Evolutionary conservation across 2,113 vertebrate genomes (phyloP).

Genomic region (Thomomys bottae): DNA sequence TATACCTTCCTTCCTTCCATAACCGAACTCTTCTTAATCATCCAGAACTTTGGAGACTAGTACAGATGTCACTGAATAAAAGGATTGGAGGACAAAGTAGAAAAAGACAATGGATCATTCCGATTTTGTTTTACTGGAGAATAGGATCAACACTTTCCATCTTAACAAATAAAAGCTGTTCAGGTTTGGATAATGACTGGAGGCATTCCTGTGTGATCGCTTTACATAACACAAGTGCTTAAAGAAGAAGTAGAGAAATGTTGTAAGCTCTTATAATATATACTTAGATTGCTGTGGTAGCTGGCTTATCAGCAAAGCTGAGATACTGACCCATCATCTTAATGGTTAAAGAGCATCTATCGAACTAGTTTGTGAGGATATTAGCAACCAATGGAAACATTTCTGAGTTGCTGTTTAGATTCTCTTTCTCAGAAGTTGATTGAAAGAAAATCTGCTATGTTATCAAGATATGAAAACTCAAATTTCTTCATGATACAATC

Average conservation of each 20-base stretch:
- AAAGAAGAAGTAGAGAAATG: slow-evolving; percentile 52
- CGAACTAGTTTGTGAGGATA: not conserved
- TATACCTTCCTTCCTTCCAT: not conserved
- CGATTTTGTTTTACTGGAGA: slow-evolving; percentile 16
- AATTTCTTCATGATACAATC: not conserved
- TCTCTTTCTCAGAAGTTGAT: not conserved
- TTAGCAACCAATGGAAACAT: not conserved
- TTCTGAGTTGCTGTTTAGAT: not conserved
- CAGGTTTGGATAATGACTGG: slow-evolving; percentile 19
- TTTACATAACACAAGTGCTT: slow-evolving; percentile 39
- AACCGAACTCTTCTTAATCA: not conserved
- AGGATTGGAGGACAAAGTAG: not conserved
- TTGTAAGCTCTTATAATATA: slow-evolving; percentile 5
- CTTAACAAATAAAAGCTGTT: slow-evolving; percentile 36
- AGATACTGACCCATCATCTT: not conserved
- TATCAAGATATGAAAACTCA: not conserved
- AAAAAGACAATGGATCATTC: not conserved
- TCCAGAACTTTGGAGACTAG: not conserved
- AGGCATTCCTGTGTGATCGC: not conserved
- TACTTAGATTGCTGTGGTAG: not conserved
- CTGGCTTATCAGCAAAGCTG: slow-evolving; percentile 13
- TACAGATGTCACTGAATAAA: not conserved
- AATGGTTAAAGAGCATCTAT: not conserved
- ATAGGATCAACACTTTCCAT: not conserved
- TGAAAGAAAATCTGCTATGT: not conserved